Base-by-base conservation (phyloP, 2,113 vertebrate species). In the Vulpes lagopus region DNA sequence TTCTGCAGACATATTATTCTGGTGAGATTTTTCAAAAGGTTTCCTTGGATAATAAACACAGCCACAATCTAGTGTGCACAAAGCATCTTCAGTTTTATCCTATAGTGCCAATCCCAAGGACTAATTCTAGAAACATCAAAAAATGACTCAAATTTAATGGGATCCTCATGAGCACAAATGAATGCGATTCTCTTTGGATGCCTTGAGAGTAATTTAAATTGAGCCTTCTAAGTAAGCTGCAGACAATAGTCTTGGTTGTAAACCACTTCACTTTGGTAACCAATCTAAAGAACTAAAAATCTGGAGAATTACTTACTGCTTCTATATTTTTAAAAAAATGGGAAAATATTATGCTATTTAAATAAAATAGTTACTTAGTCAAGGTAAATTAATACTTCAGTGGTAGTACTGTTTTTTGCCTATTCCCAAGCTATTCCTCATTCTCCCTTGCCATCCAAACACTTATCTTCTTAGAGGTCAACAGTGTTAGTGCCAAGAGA, bases 301-400 rank as follows among this genome's bases (percentile, higher is more conserved):
- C 35, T 30, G 35, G 51, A 78, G 25, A 67, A 88, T 53, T 82
- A 73, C 20, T 67, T 20, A 35, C 2, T 64, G 60, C 53, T 91
- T 71, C 74, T 94, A 83, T 35, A 53, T 86, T 92, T 84, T 78
- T 57, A 88, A 95, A 80, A n/a, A n/a, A 86, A 62, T 8, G 62
- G 25, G 5, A 60, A 85, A 97, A 78, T 65, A 38, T 23, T 71
- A 25, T 23, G 8, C 30, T 90, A 35, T 35, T 35, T 35, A 80
- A 84, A 67, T 71, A 55, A 96, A 89, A 88, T 0, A 89, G 79
- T 32, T 51, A 35, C 19, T 38, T 35, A 30, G 49, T 5, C 2
- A 14, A 64, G 43, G 20, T 6, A 62, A 86, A 89, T 84, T 55
- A 69, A 7, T 38, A 94, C 35, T 92, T 88, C 30, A n/a, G 11